These are phyloP conservation scores for Otus scops DNA, from an alignment of 2,797 vertebrate genomes.

Conservation along the genomic window DNA sequence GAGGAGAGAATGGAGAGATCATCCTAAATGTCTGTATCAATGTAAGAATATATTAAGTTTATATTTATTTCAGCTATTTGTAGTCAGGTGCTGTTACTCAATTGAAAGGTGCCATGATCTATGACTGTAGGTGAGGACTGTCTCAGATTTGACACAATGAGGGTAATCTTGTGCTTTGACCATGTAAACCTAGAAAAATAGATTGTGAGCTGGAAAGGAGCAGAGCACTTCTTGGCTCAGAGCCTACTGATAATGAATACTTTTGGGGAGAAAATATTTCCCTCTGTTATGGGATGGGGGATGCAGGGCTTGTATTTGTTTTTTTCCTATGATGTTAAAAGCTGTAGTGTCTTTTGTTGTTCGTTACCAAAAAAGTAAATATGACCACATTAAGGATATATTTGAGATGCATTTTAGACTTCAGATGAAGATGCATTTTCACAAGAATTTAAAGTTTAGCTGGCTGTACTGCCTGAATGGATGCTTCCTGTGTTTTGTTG, in stretches of 20 bases:
- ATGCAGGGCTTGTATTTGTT: not conserved
- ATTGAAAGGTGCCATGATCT: not conserved
- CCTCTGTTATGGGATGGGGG: not conserved
- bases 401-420: not conserved
- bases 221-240: not conserved
- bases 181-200: not conserved
- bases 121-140: not conserved
- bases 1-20: not conserved
- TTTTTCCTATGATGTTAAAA: not conserved
- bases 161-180: not conserved
- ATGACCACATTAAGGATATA: not conserved
- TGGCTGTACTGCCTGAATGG: not conserved
- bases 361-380: not conserved
- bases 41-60: not conserved
- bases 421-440: not conserved
- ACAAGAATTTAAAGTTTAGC: not conserved
- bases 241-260: not conserved
- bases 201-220: not conserved
- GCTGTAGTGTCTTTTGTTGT: not conserved
- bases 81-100: not conserved
- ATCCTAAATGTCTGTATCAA: not conserved
- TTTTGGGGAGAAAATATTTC: not conserved
- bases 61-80: not conserved
- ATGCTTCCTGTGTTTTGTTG: not conserved
- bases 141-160: not conserved